A percentile compares a stretch with the other conserved stretches of the same genome.
These are phyloP conservation scores for Eupeodes corollae DNA, from an alignment of 1,140 invertebrate species.

Conservation along the genomic window DNA sequence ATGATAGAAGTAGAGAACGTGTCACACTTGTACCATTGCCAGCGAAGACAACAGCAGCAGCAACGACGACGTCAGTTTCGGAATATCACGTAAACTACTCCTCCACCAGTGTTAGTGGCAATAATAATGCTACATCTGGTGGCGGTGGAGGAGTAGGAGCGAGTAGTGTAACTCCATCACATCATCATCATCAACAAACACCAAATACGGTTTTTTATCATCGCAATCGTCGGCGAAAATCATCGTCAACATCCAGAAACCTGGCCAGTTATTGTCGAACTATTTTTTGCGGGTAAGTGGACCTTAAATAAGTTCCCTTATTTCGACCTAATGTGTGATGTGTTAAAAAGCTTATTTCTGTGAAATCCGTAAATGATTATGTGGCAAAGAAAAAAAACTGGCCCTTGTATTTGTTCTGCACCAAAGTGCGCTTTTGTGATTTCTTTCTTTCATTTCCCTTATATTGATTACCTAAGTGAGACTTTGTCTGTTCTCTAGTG, in stretches of 20 bases:
- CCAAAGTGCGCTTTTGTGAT: too few species aligned
- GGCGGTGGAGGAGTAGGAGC: neutral
- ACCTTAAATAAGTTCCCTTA: too few species aligned
- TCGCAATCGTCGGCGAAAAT: slow-evolving; percentile 27
- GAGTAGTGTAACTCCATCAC: neutral
- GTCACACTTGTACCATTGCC: slow-evolving; percentile 18
- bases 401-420: too few species aligned
- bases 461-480: too few species aligned
- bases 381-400: too few species aligned
- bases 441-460: too few species aligned
- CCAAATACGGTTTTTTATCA: slow-evolving; percentile 33
- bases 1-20: slow-evolving; percentile 36
- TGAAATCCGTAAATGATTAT: too few species aligned
- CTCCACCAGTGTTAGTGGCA: slow-evolving; percentile 9
- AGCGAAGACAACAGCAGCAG: neutral
- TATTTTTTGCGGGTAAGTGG: slow-evolving; percentile 34
- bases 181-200: neutral
- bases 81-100: slow-evolving; percentile 2
- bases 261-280: slow-evolving; percentile 28
- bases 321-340: too few species aligned
- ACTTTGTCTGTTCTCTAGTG: too few species aligned
- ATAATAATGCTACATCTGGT: slow-evolving; percentile 1
- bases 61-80: slow-evolving; percentile 5
- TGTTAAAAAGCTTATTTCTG: too few species aligned
- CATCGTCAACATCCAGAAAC: too few species aligned